Percentiles rank a stretch among this genome's conserved stretches.
phyloP scores from a whole-genome alignment of 1,140 invertebrate species.

The Brachionus asplanchnoidis region DNA sequence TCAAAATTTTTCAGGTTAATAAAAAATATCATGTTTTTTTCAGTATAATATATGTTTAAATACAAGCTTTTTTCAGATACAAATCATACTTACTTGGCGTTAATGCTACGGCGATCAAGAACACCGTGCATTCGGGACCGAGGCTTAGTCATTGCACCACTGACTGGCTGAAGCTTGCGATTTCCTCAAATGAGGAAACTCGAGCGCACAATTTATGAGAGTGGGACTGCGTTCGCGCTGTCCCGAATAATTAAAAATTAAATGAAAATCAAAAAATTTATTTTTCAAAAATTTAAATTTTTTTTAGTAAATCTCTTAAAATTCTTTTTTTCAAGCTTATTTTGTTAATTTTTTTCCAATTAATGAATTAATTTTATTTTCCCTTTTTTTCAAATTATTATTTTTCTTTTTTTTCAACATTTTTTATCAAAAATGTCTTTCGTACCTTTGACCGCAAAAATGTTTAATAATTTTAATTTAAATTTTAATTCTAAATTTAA shows the following conservation, averaged over 20 bases:
- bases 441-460: too few species aligned
- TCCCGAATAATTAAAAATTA: slow-evolving; percentile 22
- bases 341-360: too few species aligned
- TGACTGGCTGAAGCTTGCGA: slow-evolving; percentile 42
- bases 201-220: slow-evolving; percentile 42
- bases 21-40: neutral
- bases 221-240: slow-evolving; percentile 42
- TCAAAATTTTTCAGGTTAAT: neutral
- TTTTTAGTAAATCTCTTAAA: too few species aligned
- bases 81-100: slow-evolving; percentile 42
- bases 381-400: too few species aligned
- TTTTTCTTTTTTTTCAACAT: too few species aligned
- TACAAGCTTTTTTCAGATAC: neutral
- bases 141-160: slow-evolving; percentile 41
- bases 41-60: neutral
- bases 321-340: too few species aligned
- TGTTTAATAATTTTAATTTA: too few species aligned
- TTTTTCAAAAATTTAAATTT: neutral
- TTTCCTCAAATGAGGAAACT: slow-evolving; percentile 42
- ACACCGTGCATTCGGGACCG: slow-evolving; percentile 42
- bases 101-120: slow-evolving; percentile 42
- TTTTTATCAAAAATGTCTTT: too few species aligned
- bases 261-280: neutral
- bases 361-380: too few species aligned
- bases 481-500: too few species aligned